Conservation (phyloP, 2,888 invertebrate species). For the Morpho helenor region DNA sequence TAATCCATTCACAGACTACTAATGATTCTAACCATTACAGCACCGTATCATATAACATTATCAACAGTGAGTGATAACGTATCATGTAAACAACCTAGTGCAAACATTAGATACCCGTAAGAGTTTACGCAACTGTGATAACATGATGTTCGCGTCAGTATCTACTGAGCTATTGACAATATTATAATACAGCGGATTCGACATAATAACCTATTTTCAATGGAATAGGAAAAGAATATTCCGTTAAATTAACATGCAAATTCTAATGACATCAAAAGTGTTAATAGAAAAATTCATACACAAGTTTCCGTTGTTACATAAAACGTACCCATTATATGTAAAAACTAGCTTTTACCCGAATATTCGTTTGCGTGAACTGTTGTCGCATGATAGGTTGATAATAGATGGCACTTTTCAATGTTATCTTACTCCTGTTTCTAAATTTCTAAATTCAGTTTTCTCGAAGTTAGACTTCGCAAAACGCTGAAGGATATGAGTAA, state of each 20-base stretch:
- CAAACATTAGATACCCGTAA: background rate
- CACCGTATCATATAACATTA: conserved; percentile 2
- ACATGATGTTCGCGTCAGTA: background rate
- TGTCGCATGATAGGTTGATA: too few relatives aligned
- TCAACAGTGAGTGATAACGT: conserved; percentile 3
- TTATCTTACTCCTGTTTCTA: too few relatives aligned
- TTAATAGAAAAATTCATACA: background rate
- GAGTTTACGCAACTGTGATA: conserved; percentile 1
- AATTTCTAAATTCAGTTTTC: too few relatives aligned
- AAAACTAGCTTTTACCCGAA: too few relatives aligned
- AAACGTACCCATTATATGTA: too few relatives aligned
- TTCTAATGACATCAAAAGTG: background rate
- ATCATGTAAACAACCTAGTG: background rate
- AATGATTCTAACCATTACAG: background rate
- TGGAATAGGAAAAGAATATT: background rate
- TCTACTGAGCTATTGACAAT: background rate
- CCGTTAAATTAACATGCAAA: too few relatives aligned
- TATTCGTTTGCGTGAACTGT: too few relatives aligned
- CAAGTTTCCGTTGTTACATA: too few relatives aligned
- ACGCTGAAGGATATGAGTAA: too few relatives aligned
- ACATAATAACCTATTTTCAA: background rate
- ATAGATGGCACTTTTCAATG: too few relatives aligned
- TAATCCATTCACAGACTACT: background rate
- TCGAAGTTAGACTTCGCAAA: too few relatives aligned
- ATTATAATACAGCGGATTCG: background rate